Conservation (phyloP, 2,888 invertebrate species). For the Ptilodon capucinus region DNA sequence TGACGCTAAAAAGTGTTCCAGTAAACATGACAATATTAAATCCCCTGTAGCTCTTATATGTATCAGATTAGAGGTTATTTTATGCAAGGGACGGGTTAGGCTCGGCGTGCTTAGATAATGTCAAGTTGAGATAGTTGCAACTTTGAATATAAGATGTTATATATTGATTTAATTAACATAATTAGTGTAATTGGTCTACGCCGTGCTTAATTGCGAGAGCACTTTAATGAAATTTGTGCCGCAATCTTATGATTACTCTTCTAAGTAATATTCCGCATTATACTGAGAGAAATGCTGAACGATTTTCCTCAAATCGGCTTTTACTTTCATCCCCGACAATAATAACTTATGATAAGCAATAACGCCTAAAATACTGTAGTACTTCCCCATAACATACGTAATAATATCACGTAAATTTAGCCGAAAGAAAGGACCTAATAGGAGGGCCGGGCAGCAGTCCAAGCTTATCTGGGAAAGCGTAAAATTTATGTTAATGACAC, state of each 20-base stretch:
- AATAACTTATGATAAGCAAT: slow-evolving; percentile 31
- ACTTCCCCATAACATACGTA: slow-evolving; percentile 48
- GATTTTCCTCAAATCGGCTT: slow-evolving; percentile 4
- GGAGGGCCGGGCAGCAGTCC: slow-evolving; percentile 61
- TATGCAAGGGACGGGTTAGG: too few species aligned
- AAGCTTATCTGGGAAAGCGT: slow-evolving; percentile 68
- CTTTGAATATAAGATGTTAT: too few species aligned
- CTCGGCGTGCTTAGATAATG: too few species aligned
- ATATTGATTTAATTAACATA: too few species aligned
- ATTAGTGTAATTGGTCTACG: too few species aligned
- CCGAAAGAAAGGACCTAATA: slow-evolving; percentile 56
- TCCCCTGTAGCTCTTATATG: too few species aligned
- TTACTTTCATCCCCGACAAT: slow-evolving; percentile 12
- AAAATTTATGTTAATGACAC: slow-evolving; percentile 76
- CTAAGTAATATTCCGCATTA: neutral
- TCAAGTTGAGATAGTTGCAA: too few species aligned
- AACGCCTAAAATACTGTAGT: slow-evolving; percentile 38
- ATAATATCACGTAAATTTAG: slow-evolving; percentile 59
- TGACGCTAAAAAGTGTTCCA: too few species aligned
- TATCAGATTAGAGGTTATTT: too few species aligned
- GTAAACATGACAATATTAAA: too few species aligned
- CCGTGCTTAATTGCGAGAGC: too few species aligned
- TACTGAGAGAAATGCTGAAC: neutral
- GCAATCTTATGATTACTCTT: neutral
- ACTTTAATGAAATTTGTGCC: too few species aligned